Percentiles rank a stretch among this genome's conserved stretches.
Conservation (phyloP, 1,140 invertebrate genomes). For the Drosophila santomea region DNA sequence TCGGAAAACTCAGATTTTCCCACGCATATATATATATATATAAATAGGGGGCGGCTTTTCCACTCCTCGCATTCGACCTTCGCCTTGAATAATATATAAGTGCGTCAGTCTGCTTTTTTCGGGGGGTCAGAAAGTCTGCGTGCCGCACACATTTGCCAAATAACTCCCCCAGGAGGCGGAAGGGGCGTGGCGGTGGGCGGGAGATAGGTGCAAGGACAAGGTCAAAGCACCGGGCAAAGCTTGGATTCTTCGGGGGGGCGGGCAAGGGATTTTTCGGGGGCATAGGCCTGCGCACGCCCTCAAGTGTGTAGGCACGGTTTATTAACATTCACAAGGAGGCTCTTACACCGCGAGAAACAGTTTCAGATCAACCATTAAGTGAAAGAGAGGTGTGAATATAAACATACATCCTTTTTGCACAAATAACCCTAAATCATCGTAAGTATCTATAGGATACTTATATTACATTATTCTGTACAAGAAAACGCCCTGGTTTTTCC, state of each 20-base stretch:
- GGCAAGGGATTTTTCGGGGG: background rate
- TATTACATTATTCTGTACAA: too few species aligned
- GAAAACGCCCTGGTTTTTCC: background rate
- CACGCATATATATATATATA: conserved; percentile 52
- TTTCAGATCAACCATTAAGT: background rate
- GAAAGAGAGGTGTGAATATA: too few species aligned
- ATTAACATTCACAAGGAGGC: conserved; percentile 69
- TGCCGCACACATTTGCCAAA: conserved; percentile 79
- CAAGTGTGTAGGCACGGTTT: conserved; percentile 57
- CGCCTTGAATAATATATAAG: conserved; percentile 76
- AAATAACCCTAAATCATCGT: too few species aligned
- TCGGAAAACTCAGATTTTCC: conserved; percentile 52
- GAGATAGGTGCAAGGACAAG: conserved; percentile 66
- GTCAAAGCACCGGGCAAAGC: conserved; percentile 78
- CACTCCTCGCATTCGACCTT: conserved; percentile 45
- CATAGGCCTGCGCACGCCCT: conserved; percentile 49
- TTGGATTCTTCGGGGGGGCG: background rate
- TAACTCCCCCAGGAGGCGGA: conserved; percentile 63
- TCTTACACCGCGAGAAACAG: conserved; percentile 9
- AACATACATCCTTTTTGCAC: too few species aligned
- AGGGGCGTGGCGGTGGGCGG: conserved; percentile 18
- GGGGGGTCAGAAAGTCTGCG: conserved; percentile 60
- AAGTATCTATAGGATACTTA: too few species aligned
- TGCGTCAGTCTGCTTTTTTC: conserved; percentile 56
- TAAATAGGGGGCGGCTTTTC: conserved; percentile 3